Conservation (phyloP, 2,888 invertebrate species). For the Tipula unca region DNA sequence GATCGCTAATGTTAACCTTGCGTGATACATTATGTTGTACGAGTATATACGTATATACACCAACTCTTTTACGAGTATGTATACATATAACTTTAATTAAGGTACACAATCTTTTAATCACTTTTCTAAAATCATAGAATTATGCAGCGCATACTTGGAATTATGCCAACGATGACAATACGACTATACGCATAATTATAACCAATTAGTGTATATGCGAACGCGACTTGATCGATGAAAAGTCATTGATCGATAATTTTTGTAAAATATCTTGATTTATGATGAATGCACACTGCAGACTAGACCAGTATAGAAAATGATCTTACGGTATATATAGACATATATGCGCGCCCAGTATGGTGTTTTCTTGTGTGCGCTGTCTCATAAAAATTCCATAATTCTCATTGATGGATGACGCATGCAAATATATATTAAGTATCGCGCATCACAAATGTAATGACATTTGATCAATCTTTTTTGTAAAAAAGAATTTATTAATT, state of each 20-base stretch:
- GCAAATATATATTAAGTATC: neutral
- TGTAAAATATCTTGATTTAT: neutral
- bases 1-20: neutral
- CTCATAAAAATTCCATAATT: neutral
- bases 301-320: neutral
- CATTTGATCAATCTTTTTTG: neutral
- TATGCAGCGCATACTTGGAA: neutral
- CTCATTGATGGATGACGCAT: conserved; percentile 14
- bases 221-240: neutral
- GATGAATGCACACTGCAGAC: neutral
- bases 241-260: neutral
- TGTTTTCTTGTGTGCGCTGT: neutral
- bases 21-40: neutral
- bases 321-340: too few relatives aligned
- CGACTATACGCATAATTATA: neutral
- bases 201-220: neutral
- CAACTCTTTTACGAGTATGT: neutral
- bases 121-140: neutral
- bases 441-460: neutral
- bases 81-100: too few relatives aligned
- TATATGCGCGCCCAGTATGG: neutral
- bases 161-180: neutral
- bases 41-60: neutral
- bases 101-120: neutral
- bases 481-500: neutral